phyloP scores from a whole-genome alignment of 2,888 invertebrate species.

The Synanthedon tipuliformis region DNA sequence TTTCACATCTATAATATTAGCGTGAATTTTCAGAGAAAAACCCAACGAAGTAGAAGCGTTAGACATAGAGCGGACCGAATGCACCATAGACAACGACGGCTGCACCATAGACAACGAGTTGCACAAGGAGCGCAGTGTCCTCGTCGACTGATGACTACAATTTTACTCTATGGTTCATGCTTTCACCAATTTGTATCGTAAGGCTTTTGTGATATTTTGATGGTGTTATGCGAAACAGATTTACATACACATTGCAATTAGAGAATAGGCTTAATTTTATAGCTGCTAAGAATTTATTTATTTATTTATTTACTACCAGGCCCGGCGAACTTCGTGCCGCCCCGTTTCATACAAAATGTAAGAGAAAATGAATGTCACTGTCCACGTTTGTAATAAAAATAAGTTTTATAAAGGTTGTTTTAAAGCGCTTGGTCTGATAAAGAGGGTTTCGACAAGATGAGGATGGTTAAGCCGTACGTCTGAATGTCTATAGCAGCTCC shows the following conservation, averaged over 20 bases:
- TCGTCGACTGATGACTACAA: conserved; percentile 32
- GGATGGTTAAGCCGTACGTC: no score
- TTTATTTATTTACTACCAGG: no score
- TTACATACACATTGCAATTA: conserved; percentile 1
- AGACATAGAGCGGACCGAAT: conserved; percentile 51
- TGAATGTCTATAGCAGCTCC: no score
- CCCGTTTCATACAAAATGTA: no score
- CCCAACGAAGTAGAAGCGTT: conserved; percentile 31
- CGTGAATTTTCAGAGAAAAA: conserved; percentile 25
- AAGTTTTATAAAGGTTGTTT: no score
- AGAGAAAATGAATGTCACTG: no score
- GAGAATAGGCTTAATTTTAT: not conserved
- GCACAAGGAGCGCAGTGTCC: conserved; percentile 18
- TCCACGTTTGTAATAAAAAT: no score
- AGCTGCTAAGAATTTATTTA: no score
- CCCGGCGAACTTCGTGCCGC: no score
- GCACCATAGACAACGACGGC: conserved; percentile 30
- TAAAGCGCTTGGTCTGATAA: no score
- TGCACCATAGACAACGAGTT: conserved; percentile 11
- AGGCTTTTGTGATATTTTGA: not conserved
- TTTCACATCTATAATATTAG: no score
- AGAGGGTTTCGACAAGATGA: no score
- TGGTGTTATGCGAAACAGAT: not conserved
- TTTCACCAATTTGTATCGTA: not conserved
- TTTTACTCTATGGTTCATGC: not conserved